Percentiles rank a stretch among this genome's conserved stretches.
phyloP scores from a whole-genome alignment of 2,888 invertebrate species.

The Sceliomorpha sp. region DNA sequence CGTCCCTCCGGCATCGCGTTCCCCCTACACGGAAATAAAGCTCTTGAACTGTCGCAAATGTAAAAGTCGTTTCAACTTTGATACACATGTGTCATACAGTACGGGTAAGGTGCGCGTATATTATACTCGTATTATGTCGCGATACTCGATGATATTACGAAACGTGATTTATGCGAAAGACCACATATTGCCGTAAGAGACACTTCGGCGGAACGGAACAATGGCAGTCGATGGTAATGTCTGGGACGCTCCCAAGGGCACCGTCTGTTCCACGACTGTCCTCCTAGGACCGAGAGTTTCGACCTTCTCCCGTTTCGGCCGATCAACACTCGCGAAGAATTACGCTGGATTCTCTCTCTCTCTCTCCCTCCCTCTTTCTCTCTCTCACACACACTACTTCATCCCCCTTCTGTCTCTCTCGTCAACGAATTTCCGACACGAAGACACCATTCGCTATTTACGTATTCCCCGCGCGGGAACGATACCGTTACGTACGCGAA shows the following conservation, averaged over 20 bases:
- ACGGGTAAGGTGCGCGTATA: constrained; percentile 28
- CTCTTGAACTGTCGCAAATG: constrained; percentile 41
- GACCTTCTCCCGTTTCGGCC: constrained; percentile 28
- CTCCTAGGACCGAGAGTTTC: constrained; percentile 28
- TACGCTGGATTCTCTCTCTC: no score
- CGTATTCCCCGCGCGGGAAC: constrained; percentile 40
- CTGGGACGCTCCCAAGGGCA: constrained; percentile 64
- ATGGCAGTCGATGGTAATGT: constrained; percentile 66
- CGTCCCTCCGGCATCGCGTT: no score
- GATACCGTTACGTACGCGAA: constrained; percentile 26
- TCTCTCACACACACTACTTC: no score
- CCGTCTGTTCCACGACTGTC: constrained; percentile 43
- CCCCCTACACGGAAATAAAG: constrained; percentile 3
- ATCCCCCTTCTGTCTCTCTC: no score
- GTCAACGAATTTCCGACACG: constrained; percentile 6
- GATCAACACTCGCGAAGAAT: constrained; percentile 23
- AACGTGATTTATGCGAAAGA: constrained; percentile 74
- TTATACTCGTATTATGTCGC: constrained; percentile 44
- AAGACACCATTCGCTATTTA: constrained; percentile 29
- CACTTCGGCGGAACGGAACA: constrained; percentile 60
- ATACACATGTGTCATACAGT: constrained; percentile 56
- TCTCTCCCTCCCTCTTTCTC: no score
- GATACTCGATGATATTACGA: constrained; percentile 72
- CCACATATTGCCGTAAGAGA: constrained; percentile 71
- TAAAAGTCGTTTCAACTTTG: constrained; percentile 63